These are phyloP conservation scores for Trachelus iudaicus DNA, from an alignment of 2,888 invertebrate genomes.

Conservation along the genomic window DNA sequence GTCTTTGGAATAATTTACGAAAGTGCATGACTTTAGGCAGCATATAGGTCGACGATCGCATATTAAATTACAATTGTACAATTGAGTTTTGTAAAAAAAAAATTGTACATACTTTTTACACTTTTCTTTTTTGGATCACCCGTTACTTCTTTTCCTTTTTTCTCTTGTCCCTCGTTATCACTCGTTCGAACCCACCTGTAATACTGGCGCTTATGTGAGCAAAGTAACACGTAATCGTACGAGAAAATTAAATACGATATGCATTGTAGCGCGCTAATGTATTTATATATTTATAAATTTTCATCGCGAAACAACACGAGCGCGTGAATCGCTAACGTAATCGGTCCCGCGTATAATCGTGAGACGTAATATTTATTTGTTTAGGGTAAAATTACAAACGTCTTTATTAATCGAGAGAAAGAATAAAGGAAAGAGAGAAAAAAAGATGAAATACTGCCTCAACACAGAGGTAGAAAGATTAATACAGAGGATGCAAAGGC, in stretches of 20 bases:
- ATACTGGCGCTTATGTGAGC: not conserved
- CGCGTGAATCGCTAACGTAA: not conserved
- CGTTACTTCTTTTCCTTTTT: not conserved
- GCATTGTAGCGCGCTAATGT: not conserved
- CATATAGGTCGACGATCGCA: constrained; percentile 16
- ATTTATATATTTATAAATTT: not conserved
- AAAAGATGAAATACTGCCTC: constrained; percentile 1
- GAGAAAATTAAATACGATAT: not conserved
- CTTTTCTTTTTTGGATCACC: constrained; percentile 10
- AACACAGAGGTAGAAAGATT: not conserved
- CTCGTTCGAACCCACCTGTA: not conserved
- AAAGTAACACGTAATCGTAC: not conserved
- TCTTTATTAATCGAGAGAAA: not conserved
- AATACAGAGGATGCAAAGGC: not conserved
- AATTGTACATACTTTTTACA: constrained; percentile 52
- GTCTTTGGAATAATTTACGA: constrained; percentile 57
- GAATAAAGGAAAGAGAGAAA: not conserved
- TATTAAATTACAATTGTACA: constrained; percentile 58
- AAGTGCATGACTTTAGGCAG: constrained; percentile 50
- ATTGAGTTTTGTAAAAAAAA: constrained; percentile 43
- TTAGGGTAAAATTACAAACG: constrained; percentile 15
- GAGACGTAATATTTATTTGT: not conserved
- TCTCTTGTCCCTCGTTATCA: not conserved
- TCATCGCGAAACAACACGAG: not conserved
- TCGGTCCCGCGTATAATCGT: not conserved